Evolutionary conservation across 2,888 invertebrate genomes (phyloP).

Genomic region (Saturnia pavonia): DNA sequence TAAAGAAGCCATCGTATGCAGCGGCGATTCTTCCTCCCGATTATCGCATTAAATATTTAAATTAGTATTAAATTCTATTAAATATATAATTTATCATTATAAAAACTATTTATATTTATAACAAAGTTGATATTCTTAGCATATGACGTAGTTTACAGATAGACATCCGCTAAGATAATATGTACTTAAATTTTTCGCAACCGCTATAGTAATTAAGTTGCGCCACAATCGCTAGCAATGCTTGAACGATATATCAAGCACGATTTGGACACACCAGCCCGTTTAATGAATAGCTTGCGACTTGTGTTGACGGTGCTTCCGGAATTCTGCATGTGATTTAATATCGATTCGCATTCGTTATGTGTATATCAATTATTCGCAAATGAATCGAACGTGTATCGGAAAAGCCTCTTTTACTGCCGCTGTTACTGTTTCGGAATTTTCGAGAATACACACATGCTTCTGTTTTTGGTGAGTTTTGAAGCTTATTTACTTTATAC

Average conservation of each 20-base stretch:
- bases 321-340: slow-evolving; percentile 63
- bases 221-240: slow-evolving; percentile 39
- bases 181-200: background rate
- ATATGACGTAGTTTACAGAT: no score
- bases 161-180: no score
- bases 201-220: slow-evolving; percentile 31
- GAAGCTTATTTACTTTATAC: no score
- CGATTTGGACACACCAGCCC: slow-evolving; percentile 62
- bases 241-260: slow-evolving; percentile 64
- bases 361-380: slow-evolving; percentile 22
- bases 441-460: background rate
- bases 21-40: no score
- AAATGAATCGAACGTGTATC: slow-evolving; percentile 14
- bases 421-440: background rate
- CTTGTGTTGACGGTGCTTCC: slow-evolving; percentile 50
- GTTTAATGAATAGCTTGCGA: slow-evolving; percentile 70
- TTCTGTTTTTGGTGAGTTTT: no score
- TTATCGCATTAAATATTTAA: no score
- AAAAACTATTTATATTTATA: no score
- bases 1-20: no score
- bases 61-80: no score
- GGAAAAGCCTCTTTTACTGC: background rate
- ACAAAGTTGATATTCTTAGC: no score
- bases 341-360: slow-evolving; percentile 45
- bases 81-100: no score